Evolutionary conservation across 2,888 invertebrate species (phyloP).

Genomic region (Eupithecia abbreviata): DNA sequence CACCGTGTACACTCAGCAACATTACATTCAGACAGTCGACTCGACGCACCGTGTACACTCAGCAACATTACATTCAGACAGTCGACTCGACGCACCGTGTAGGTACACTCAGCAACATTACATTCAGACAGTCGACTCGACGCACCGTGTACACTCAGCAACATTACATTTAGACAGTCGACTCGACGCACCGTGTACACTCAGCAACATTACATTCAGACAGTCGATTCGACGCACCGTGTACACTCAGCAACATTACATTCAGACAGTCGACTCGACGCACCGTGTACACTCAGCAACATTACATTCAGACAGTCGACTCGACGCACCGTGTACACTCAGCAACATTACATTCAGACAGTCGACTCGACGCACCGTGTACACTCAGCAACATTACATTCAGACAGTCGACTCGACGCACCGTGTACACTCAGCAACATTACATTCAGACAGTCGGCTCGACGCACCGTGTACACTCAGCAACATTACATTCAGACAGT

Average conservation of each 20-base stretch:
- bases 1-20: not conserved
- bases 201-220: not conserved
- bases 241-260: not conserved
- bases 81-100: not conserved
- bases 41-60: not conserved
- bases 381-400: not conserved
- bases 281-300: not conserved
- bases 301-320: not conserved
- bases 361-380: not conserved
- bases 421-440: not conserved
- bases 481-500: not conserved
- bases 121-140: conserved; percentile 4
- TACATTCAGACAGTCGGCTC: not conserved
- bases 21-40: not conserved
- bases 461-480: not conserved
- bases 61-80: not conserved
- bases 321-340: not conserved
- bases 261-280: conserved; percentile 5
- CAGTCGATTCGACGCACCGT: not conserved
- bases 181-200: not conserved
- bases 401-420: conserved; percentile 2
- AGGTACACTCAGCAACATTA: not conserved
- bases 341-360: not conserved
- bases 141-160: not conserved
- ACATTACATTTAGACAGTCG: not conserved